Evolutionary conservation across 2,888 invertebrate genomes (phyloP), one percentile per base, ranked within the genome.

Genomic region (Chorisops tibialis): DNA sequence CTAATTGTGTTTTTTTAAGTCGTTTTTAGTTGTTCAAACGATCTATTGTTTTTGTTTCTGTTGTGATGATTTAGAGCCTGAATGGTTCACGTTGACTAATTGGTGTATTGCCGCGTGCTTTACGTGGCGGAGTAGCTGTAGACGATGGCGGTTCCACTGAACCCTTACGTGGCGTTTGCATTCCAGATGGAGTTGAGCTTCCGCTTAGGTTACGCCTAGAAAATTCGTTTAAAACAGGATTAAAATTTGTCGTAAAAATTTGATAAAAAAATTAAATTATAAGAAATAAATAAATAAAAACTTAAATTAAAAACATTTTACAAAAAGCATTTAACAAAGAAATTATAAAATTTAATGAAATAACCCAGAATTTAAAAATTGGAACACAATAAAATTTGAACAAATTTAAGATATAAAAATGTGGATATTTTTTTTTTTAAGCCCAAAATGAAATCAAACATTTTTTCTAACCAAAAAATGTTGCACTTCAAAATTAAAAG

Each of bases 41-140:
- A 11, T 37, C 37, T 37, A 11, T 7, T 11, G 7, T 41, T 41
- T 41, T 41, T n/a, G 4, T 41, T 41, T 41, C 14, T 41, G 5
- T 41, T 12, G 41, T 14, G 16, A n/a, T 21, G 24, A 21, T 80
- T 80, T 86, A 89, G 68, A 88, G 83, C 80, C 88, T 84, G 82
- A 88, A 88, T 70, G 88, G 88, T 80, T 87, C 88, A 72, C 86
- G 84, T 77, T 78, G 77, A 64, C 76, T 75, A 35, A 75, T 74
- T 50, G 79, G 79, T 60, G 79, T 79, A 51, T 76, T 73, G 22
- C 78, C 79, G 24, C 79, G 75, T 48, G 76, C 72, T 68, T 75
- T 76, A 61, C 77, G 63, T 24, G 61, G 72, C 51, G 75, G 70
- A 21, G 6, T 18, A 45, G 74, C 72, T 49, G 72, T 73, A 65